Conservation (phyloP, 2,888 invertebrate species). For the Sinelater perroti region DNA sequence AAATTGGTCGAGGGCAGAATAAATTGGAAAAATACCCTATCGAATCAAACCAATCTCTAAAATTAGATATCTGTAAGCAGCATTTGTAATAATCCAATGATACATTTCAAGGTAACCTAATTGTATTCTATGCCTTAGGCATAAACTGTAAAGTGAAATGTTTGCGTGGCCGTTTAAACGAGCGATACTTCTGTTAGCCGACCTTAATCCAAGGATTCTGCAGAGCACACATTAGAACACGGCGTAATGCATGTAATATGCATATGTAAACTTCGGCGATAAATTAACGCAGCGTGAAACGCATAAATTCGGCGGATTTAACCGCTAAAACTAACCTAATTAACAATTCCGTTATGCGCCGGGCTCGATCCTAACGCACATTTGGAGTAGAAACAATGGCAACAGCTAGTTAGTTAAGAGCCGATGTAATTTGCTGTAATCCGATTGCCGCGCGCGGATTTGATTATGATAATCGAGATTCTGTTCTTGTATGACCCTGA, state of each 20-base stretch:
- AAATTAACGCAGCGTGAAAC: slow-evolving; percentile 39
- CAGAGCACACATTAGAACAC: no score
- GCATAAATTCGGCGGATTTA: slow-evolving; percentile 46
- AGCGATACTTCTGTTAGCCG: no score
- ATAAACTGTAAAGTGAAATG: no score
- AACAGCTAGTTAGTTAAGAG: slow-evolving; percentile 57
- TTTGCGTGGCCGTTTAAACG: no score
- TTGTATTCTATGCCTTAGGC: no score
- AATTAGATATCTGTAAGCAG: no score
- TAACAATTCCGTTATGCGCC: slow-evolving; percentile 42
- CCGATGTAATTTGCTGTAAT: slow-evolving; percentile 58
- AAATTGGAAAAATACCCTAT: no score
- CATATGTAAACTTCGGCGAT: slow-evolving; percentile 36
- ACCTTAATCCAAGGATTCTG: no score
- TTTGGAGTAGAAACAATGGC: slow-evolving; percentile 47
- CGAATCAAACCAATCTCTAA: no score
- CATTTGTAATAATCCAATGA: no score
- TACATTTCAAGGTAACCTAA: no score
- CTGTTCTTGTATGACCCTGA: slow-evolving; percentile 44
- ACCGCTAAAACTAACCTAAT: slow-evolving; percentile 44
- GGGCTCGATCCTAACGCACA: slow-evolving; percentile 42
- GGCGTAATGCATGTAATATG: slow-evolving; percentile 28
- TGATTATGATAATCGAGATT: slow-evolving; percentile 59
- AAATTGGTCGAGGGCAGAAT: no score
- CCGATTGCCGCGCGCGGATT: slow-evolving; percentile 56